Base-by-base conservation (phyloP, 2,888 invertebrate species). In the Melikaiella ostensackeni region DNA sequence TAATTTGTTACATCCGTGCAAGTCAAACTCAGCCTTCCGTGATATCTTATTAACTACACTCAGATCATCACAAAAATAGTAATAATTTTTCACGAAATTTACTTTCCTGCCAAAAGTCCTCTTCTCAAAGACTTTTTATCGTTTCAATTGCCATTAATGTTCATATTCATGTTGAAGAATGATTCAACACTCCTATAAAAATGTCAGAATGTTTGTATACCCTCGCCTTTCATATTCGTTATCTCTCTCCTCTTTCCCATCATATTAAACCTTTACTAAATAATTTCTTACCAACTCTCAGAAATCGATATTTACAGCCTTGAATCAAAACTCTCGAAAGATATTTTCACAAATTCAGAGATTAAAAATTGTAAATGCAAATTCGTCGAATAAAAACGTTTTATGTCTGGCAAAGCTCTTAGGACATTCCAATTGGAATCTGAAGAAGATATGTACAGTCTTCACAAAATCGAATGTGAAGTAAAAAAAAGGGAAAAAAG, bases 291-390 rank as follows among this genome's bases (percentile, higher is more conserved):
- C 19, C n/a, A 11, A 50, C 33, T 70, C n/a, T 19, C 42, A 42
- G 13, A 42, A 42, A 7, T 13, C 21, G 24, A 42, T 64, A 2
- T 64, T 64, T 42, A 42, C 70, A 50, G 61, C 50, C 24, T n/a
- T 9, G 2, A 46, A 42, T 70, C 59, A 74, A 35, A 35, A 66
- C 33, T 80, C 38, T 73, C 59, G 66, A 64, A 50, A 35, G 19
- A 62, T 42, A 78, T 77, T 75, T 35, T 6, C 50, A 55, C 62
- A 64, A 35, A 24, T 57, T n/a, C 38, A 21, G 13, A 33, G 50
- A 70, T 70, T 50, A 70, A 70, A 63, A 70, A 24, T 64, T 21
- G 70, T 27, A 50, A 70, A 70, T 70, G 50, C 70, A 50, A 70
- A 50, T 50, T 70, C 11, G n/a, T 46, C 27, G 66, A 70, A 46